Evolutionary conservation across 2,113 vertebrate genomes (phyloP).

Genomic region (Cairina moschata): DNA sequence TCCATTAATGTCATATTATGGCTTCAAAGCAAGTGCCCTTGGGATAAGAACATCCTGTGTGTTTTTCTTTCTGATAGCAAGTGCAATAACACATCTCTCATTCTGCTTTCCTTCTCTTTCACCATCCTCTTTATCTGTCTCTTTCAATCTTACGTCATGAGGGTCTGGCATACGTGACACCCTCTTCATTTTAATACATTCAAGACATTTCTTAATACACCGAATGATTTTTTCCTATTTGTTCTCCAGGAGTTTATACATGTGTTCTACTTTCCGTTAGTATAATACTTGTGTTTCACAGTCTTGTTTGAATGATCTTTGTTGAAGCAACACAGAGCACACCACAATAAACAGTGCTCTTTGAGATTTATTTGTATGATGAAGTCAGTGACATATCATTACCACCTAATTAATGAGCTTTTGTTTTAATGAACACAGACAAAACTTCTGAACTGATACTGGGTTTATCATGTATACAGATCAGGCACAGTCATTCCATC

Average conservation of each 20-base stretch:
- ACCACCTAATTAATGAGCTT: neutral
- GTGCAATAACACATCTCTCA: neutral
- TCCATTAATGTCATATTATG: neutral
- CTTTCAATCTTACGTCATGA: neutral
- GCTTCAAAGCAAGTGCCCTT: conserved; percentile 1
- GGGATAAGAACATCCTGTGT: neutral
- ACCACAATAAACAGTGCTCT: neutral
- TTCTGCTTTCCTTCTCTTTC: neutral
- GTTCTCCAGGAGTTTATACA: neutral
- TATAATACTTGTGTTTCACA: neutral
- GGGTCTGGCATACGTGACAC: neutral
- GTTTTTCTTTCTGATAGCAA: neutral
- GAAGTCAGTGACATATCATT: neutral
- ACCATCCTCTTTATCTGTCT: neutral
- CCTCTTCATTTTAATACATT: neutral
- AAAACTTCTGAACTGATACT: neutral
- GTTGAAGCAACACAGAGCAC: neutral
- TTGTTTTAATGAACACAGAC: neutral
- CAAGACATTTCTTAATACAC: neutral
- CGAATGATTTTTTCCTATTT: neutral
- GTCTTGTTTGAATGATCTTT: neutral
- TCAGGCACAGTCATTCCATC: neutral
- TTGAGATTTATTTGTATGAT: neutral
- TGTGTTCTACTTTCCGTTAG: neutral
- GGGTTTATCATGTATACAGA: neutral